phyloP scores from a whole-genome alignment of 2,113 vertebrate species.

The Anguilla japonica region DNA sequence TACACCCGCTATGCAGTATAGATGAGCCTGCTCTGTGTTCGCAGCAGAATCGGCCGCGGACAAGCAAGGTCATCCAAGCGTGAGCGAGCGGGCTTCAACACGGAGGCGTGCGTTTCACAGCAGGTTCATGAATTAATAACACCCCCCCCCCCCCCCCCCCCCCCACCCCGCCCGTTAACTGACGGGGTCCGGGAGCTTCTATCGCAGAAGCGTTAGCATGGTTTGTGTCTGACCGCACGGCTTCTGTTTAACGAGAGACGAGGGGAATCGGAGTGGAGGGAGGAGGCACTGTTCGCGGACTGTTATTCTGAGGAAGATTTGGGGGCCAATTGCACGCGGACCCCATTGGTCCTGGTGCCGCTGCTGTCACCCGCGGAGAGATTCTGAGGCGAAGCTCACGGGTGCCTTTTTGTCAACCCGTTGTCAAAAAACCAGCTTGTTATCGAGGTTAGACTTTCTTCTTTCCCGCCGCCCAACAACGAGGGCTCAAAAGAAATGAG shows the following conservation, averaged over 20 bases:
- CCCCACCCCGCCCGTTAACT: not conserved
- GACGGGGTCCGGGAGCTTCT: not conserved
- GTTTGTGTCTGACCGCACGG: slow-evolving; percentile 44
- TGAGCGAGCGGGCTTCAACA: slow-evolving; percentile 51
- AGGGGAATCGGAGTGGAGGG: slow-evolving; percentile 38
- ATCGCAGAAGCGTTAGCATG: not conserved
- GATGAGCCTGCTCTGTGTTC: slow-evolving; percentile 48
- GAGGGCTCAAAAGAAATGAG: not conserved
- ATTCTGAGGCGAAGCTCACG: slow-evolving; percentile 31
- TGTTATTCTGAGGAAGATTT: slow-evolving; percentile 35
- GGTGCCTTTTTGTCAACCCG: slow-evolving; percentile 39
- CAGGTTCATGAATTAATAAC: slow-evolving; percentile 68
- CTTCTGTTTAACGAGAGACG: slow-evolving; percentile 39
- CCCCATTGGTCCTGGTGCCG: slow-evolving; percentile 25
- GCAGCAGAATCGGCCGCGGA: slow-evolving; percentile 37
- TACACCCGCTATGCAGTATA: slow-evolving; percentile 64
- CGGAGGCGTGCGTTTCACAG: slow-evolving; percentile 47
- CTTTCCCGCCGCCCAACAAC: not conserved
- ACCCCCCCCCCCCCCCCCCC: slow-evolving; percentile 36
- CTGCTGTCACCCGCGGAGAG: slow-evolving; percentile 48
- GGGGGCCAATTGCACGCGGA: not conserved
- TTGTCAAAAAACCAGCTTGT: slow-evolving; percentile 47
- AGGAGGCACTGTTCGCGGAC: slow-evolving; percentile 26
- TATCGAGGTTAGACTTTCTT: slow-evolving; percentile 27
- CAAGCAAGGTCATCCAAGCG: slow-evolving; percentile 42